Conservation (phyloP, 64 coral and sea anemone species). For the Stylophora pistillata region DNA sequence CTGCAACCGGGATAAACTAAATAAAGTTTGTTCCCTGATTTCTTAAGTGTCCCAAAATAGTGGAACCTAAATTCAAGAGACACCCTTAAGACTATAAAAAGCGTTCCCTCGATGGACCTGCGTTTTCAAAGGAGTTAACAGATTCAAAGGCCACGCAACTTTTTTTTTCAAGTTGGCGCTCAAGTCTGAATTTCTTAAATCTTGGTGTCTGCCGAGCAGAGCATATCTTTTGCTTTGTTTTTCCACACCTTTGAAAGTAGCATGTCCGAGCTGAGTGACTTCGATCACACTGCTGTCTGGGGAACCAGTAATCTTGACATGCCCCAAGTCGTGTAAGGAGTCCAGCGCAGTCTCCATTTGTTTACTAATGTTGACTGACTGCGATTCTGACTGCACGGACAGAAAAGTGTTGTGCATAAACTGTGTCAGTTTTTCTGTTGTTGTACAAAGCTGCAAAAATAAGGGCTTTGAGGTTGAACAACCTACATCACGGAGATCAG, state of each 20-base stretch:
- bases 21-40: too few relatives aligned
- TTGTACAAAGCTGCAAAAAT: conserved; percentile 55
- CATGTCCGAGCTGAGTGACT: conserved; percentile 71
- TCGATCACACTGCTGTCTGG: conserved; percentile 2
- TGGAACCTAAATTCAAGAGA: too few relatives aligned
- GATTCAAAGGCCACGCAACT: too few relatives aligned
- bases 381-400: conserved; percentile 54
- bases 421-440: conserved; percentile 48
- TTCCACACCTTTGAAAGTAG: conserved; percentile 81
- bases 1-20: too few relatives aligned
- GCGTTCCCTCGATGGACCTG: too few relatives aligned
- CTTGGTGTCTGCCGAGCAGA: not conserved
- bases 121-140: too few relatives aligned
- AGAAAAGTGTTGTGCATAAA: conserved; percentile 76
- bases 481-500: not conserved
- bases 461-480: not conserved
- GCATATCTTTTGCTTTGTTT: not conserved
- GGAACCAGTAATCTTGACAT: conserved; percentile 26
- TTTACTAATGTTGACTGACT: conserved; percentile 27
- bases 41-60: too few relatives aligned
- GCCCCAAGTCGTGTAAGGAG: conserved; percentile 57
- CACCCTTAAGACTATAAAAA: too few relatives aligned
- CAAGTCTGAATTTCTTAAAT: too few relatives aligned
- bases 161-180: too few relatives aligned
- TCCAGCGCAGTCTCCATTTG: conserved; percentile 34